phyloP scores from a whole-genome alignment of 2,797 vertebrate species.

The Allobates femoralis region DNA sequence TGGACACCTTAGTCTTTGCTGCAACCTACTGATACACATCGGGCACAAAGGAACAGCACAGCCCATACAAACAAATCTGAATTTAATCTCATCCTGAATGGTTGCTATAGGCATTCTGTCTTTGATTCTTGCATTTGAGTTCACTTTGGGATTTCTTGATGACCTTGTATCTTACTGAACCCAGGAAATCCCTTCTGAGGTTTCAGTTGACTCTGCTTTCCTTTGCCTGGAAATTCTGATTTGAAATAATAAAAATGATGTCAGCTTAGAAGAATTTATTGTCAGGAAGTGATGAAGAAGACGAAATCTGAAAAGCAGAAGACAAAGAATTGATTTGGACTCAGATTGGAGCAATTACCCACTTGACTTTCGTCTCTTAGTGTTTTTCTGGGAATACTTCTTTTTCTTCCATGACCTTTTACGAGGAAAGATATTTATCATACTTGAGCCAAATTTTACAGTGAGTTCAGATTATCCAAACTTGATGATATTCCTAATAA shows the following conservation, averaged over 20 bases:
- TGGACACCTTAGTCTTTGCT: no score
- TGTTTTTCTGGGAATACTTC: constrained; percentile 48
- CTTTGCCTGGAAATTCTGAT: constrained; percentile 30
- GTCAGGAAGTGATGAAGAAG: constrained; percentile 40
- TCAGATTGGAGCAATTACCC: constrained; percentile 23
- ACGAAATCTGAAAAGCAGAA: constrained; percentile 30
- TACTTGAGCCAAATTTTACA: constrained; percentile 34
- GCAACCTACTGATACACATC: no score
- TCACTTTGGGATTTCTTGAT: background rate
- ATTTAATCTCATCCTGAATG: background rate
- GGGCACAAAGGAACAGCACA: no score
- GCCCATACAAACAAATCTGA: no score
- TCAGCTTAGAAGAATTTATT: constrained; percentile 28
- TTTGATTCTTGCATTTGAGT: background rate
- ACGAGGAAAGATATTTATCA: constrained; percentile 23
- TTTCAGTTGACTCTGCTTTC: background rate
- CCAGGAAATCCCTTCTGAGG: background rate
- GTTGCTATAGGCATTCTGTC: background rate
- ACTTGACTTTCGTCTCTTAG: background rate
- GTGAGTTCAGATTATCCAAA: constrained; percentile 34
- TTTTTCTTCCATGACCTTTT: constrained; percentile 36
- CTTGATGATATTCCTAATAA: background rate
- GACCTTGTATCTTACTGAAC: background rate
- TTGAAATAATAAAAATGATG: constrained; percentile 1
- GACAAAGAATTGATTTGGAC: constrained; percentile 48